Percentiles rank a stretch among this genome's conserved stretches.
Conservation (phyloP, 2,113 vertebrate genomes). For the Polypterus bichir region DNA sequence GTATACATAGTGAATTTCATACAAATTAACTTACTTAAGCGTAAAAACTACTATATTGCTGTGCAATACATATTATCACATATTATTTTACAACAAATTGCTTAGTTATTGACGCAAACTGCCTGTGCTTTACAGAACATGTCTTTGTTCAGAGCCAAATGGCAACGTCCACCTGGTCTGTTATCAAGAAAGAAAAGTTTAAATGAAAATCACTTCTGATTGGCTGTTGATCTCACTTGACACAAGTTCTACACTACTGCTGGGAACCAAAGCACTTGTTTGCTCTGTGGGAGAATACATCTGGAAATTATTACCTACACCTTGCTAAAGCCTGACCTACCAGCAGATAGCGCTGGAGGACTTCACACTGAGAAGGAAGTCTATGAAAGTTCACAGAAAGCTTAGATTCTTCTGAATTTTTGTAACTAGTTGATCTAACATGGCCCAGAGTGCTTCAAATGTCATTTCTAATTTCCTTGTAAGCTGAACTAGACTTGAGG, state of each 20-base stretch:
- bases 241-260: constrained; percentile 32
- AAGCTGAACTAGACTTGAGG: not conserved
- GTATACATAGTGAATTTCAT: no score
- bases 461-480: constrained; percentile 15
- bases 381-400: not conserved
- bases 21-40: no score
- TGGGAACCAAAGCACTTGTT: constrained; percentile 31
- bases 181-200: constrained; percentile 38
- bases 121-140: constrained; percentile 37
- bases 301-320: constrained; percentile 31
- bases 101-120: constrained; percentile 17
- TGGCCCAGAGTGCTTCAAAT: constrained; percentile 11
- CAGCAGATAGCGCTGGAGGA: constrained; percentile 61
- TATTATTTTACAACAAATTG: constrained; percentile 29
- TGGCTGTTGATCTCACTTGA: constrained; percentile 35
- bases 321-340: constrained; percentile 17
- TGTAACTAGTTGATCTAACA: constrained; percentile 14
- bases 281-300: constrained; percentile 43
- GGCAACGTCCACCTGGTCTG: constrained; percentile 32
- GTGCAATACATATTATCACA: constrained; percentile 11
- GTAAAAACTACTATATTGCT: no score
- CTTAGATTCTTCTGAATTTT: not conserved
- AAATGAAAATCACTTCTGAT: constrained; percentile 40
- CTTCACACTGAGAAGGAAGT: constrained; percentile 16
- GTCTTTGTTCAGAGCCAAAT: constrained; percentile 45